A percentile compares a stretch with the other conserved stretches of the same genome.
Conservation (phyloP, 2,888 invertebrate species). For the Ceraclea dissimilis region DNA sequence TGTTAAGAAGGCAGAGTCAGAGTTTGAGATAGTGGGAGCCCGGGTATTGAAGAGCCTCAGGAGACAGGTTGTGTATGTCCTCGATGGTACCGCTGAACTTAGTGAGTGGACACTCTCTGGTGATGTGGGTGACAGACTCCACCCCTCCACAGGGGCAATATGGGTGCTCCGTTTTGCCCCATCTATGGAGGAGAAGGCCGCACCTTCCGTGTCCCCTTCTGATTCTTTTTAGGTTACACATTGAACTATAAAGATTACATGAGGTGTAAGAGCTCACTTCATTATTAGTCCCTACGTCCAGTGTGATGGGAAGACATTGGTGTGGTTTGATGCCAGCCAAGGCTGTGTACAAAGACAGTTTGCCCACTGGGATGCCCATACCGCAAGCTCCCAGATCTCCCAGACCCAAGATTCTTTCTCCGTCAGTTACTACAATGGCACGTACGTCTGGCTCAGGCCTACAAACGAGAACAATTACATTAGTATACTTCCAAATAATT, state of each 20-base stretch:
- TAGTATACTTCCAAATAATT: constrained; percentile 23
- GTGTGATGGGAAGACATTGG: constrained; percentile 85
- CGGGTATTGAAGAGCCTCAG: too few relatives aligned
- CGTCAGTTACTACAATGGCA: constrained; percentile 91
- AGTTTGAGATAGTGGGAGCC: too few relatives aligned
- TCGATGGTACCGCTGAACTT: too few relatives aligned
- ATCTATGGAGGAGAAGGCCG: too few relatives aligned
- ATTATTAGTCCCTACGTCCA: constrained; percentile 95
- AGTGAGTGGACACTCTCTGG: too few relatives aligned
- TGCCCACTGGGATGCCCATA: constrained; percentile 98
- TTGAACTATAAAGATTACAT: too few relatives aligned
- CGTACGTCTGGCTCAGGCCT: constrained; percentile 82
- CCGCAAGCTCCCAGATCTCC: constrained; percentile 96
- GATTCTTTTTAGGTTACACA: not conserved
- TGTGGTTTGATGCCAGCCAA: constrained; percentile 95
- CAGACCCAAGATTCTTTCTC: constrained; percentile 92
- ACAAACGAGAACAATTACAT: constrained; percentile 20
- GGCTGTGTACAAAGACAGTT: constrained; percentile 91
- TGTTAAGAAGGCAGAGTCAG: too few relatives aligned
- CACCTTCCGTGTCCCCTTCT: too few relatives aligned
- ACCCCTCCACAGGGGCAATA: too few relatives aligned
- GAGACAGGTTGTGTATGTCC: too few relatives aligned
- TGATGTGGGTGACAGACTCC: too few relatives aligned
- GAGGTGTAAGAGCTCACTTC: constrained; percentile 58
- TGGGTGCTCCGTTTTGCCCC: too few relatives aligned